Evolutionary conservation across 92 coral and sea anemone genomes (phyloP), one percentile per base, ranked within the genome.

Genomic region (Blastomussa wellsi): DNA sequence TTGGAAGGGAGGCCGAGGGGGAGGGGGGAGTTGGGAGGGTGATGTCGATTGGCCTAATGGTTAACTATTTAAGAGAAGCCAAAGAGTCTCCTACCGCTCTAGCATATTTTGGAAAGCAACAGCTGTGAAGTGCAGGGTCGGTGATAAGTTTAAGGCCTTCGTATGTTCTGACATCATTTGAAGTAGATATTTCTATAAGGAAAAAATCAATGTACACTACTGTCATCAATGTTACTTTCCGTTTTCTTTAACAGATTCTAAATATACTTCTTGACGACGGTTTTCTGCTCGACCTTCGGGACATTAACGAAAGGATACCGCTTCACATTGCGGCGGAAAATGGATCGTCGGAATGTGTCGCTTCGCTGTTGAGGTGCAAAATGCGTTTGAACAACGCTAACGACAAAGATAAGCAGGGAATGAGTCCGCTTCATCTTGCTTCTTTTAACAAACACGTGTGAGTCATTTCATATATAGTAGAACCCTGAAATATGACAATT

Each of bases 341-440:
- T 72, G 97, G 95, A 7, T 72, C 79, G 11, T 77, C 89, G 32
- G 84, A 90, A 11, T 89, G 91, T 32, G 85, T 91, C 19, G 90
- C 82, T 22, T 87, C 92, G 13, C 90, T 80, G 39, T 13, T 88
- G 82, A 80, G 55, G n/a, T 85, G 88, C 3, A 72, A 79, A 32
- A 59, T 41, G 71, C 33, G 79, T n/a, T 26, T 88, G 6, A 77
- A 15, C 26, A 42, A 6, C 15, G 74, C 74, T 32, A 81, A 82
- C 79, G 86, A 72, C 38, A 82, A 82, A 67, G 97, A 94, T 72
- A 55, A 76, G 1, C 62, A 80, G 7, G 95, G 93, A 70, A 81
- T 62, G 60, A 87, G 89, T 24, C 93, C 97, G 2, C 92, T 94
- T 12, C 97, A 94, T 78, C 77, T 76, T 39, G 97, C 97, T 8